A percentile compares a stretch with the other conserved stretches of the same genome.
Evolutionary conservation across 1,140 invertebrate genomes (phyloP).

Genomic region (Vanessa tameamea): DNA sequence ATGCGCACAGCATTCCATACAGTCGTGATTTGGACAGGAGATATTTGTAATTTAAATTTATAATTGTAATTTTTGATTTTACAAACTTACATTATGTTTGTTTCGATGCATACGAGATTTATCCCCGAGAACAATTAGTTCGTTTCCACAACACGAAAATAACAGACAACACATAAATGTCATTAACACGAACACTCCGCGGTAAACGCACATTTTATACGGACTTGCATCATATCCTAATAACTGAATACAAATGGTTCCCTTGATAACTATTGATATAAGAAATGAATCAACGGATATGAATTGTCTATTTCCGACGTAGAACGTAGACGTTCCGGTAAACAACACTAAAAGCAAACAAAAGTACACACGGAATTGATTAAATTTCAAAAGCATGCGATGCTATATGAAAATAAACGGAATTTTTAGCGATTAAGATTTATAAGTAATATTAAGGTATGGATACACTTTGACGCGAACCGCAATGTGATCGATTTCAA

Average conservation of each 20-base stretch:
- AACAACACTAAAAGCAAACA: constrained; percentile 15
- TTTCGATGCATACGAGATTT: background rate
- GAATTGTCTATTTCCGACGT: constrained; percentile 9
- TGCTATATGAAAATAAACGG: constrained; percentile 23
- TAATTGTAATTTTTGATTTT: no score
- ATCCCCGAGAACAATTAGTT: background rate
- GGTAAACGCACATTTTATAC: constrained; percentile 11
- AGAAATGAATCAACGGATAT: constrained; percentile 8
- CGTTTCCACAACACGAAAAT: background rate
- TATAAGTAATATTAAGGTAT: constrained; percentile 19
- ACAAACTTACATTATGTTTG: background rate
- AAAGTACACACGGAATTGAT: constrained; percentile 6
- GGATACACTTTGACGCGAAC: constrained; percentile 10
- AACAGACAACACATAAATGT: constrained; percentile 10
- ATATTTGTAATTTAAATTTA: no score
- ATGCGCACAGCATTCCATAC: no score
- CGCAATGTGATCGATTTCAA: background rate
- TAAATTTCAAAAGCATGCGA: constrained; percentile 23
- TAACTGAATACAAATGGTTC: background rate
- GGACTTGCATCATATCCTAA: constrained; percentile 6
- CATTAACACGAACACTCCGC: background rate
- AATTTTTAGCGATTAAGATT: constrained; percentile 29
- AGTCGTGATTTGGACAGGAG: no score
- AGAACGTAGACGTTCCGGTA: constrained; percentile 3
- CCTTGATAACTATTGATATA: background rate